Percentiles rank a stretch among this genome's conserved stretches.
These are phyloP conservation scores for Callosobruchus maculatus DNA, from an alignment of 2,888 invertebrate genomes.

Conservation along the genomic window DNA sequence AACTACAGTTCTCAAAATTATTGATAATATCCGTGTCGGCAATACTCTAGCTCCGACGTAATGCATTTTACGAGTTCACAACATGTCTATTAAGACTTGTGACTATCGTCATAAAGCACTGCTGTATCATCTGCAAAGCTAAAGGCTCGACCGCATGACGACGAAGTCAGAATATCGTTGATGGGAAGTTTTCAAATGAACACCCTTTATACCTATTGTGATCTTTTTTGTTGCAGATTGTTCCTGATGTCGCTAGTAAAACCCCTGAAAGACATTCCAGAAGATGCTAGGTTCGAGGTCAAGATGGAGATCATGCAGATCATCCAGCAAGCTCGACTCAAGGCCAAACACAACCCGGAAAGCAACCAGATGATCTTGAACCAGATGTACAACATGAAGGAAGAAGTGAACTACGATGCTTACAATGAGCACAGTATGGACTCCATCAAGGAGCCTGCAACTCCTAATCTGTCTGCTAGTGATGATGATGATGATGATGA, in stretches of 20 bases:
- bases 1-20: too few relatives aligned
- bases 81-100: too few relatives aligned
- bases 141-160: too few relatives aligned
- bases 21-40: too few relatives aligned
- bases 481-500: neutral
- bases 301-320: constrained; percentile 7
- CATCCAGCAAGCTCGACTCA: neutral
- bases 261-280: constrained; percentile 1
- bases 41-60: too few relatives aligned
- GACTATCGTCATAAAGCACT: too few relatives aligned
- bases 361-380: neutral
- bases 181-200: too few relatives aligned
- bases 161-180: neutral
- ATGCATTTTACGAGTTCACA: too few relatives aligned
- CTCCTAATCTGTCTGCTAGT: constrained; percentile 2
- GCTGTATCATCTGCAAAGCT: too few relatives aligned
- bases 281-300: constrained; percentile 3
- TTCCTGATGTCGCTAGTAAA: constrained; percentile 5
- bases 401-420: neutral
- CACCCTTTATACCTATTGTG: too few relatives aligned
- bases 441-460: constrained; percentile 4
- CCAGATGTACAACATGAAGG: neutral
- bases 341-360: neutral
- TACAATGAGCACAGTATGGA: constrained; percentile 4
- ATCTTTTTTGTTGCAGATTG: neutral